Evolutionary conservation across 2,888 invertebrate species (phyloP), one percentile per base, ranked within the genome.

Genomic region (Prionchulus punctatus): DNA sequence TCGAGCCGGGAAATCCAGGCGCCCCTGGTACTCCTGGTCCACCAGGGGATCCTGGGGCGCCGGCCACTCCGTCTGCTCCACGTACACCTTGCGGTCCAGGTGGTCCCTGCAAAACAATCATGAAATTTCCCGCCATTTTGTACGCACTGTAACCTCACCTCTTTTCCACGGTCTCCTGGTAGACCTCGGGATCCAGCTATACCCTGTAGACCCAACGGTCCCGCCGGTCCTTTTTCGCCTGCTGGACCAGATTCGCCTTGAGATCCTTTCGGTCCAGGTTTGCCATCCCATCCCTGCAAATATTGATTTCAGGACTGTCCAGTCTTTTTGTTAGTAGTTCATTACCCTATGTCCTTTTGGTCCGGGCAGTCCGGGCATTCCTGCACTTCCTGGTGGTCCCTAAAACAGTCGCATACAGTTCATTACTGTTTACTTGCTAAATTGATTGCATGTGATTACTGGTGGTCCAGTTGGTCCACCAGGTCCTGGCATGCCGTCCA

Each of bases 381-480:
- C 36, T 12, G 36, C 36, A 36, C 36, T 36, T 36, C 36, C 36
- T 12, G 36, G 12, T 7, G 36, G 36, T 36, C 36, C 36, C 36
- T 36, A 36, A 36, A 36, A n/a, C n/a, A n/a, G n/a, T n/a, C n/a
- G n/a, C 18, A 36, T 12, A 36, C 12, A 7, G 18, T 36, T 18
- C 36, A 36, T 36, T 36, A 12, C 36, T 12, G 18, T 36, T 36
- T 36, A 18, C 36, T 36, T 7, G 18, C 7, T 31, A 21, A 47
- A 15, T 7, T 52, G 18, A 36, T 36, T 4, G 12, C 12, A 45
- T 21, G 4, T 53, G 12, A 54, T 49, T 54, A 54, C 55, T 23
- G 84, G 79, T 0, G 81, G 81, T 4, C 87, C 86, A 0, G 79
- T 68, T 7, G 66, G 64, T 0, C 85, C 86, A 0, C 79, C 68